Evolutionary conservation across 2,888 invertebrate genomes (phyloP).

Genomic region (Chymomyza caudatula): DNA sequence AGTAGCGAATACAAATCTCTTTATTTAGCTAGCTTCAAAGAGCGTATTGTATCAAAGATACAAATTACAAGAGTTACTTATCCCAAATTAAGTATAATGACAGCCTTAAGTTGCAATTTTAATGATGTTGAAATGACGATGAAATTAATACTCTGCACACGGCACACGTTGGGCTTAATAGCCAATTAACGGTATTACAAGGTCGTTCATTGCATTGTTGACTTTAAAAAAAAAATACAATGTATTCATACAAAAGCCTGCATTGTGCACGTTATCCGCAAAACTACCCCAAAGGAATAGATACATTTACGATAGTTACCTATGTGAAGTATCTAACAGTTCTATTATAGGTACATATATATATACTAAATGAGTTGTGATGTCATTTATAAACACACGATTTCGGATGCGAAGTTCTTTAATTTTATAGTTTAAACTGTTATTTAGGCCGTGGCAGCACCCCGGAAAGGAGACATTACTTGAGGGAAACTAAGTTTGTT

Average conservation of each 20-base stretch:
- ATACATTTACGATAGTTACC: not conserved
- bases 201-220: conserved; percentile 3
- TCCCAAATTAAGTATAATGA: too few relatives aligned
- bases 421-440: too few relatives aligned
- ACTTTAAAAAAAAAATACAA: not conserved
- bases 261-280: not conserved
- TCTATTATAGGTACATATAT: not conserved
- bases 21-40: not conserved
- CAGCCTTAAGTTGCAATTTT: not conserved
- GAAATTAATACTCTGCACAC: conserved; percentile 15
- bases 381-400: too few relatives aligned
- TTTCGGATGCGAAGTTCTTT: too few relatives aligned
- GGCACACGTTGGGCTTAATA: conserved; percentile 15
- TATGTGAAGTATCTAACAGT: not conserved
- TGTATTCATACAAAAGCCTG: not conserved
- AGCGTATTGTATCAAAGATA: not conserved
- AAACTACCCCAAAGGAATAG: not conserved
- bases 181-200: conserved; percentile 20
- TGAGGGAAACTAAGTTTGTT: too few relatives aligned
- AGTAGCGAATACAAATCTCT: not conserved
- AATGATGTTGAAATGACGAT: not conserved
- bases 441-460: too few relatives aligned
- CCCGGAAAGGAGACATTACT: too few relatives aligned
- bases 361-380: too few relatives aligned
- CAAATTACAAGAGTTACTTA: not conserved